Evolutionary conservation across 2,113 vertebrate genomes (phyloP), one percentile per base, ranked within the genome.

Genomic region (Scomber scombrus): DNA sequence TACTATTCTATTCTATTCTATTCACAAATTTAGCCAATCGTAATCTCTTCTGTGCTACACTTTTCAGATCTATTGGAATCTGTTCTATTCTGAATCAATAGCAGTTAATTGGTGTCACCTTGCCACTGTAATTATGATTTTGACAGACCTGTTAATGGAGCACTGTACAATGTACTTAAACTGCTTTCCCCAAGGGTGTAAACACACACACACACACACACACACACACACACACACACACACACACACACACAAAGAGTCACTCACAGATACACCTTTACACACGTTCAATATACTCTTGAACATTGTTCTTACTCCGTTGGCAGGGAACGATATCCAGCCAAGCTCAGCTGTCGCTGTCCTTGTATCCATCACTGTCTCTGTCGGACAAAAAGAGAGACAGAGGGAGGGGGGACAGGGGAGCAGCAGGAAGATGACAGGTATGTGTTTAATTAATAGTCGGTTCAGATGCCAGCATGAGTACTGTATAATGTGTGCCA

Each of bases 341-440:
- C 97, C 97, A 76, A 99, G 95, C 93, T 99, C 97, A 79, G 97
- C 97, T 1, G 97, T 99, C 2, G 97, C 97, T 0, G 97, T 98
- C 90, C 97, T 96, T 6, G 97, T 99, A 92, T 99, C 97, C 97
- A 99, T 97, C 94, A 99, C 89, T 3, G 97, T 98, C 93, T 99
- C 97, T 98, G 95, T 78, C 89, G 84, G 75, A 90, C 87, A 81
- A 64, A 89, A 81, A 67, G 65, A 81, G 34, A 70, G 13, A 81
- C 5, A 79, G 50, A 70, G 15, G 76, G 29, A 76, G 56, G 9
- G 23, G n/a, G 67, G 67, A 56, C 64, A 62, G 23, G 67, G 61
- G 34, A 82, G 75, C 55, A 29, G 45, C 58, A 51, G 56, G 52
- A 49, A n/a, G 45, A 69, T 76, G 73, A 80, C 75, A 88, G 73